These are phyloP conservation scores for Asobara japonica DNA, from an alignment of 1,140 invertebrate species.

Conservation along the genomic window DNA sequence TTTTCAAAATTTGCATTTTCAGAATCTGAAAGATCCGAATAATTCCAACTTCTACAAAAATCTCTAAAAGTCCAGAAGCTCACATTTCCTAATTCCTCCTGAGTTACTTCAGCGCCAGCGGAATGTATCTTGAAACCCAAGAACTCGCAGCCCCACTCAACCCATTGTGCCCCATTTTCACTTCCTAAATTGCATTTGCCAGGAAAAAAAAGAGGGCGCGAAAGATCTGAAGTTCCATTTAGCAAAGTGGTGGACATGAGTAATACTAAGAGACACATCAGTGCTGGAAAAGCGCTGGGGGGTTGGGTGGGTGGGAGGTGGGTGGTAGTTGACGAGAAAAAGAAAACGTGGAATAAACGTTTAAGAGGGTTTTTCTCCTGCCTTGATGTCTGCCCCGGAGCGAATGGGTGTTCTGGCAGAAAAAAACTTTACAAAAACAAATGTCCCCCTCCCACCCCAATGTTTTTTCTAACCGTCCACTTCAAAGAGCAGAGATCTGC, in stretches of 20 bases:
- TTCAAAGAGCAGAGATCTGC: background rate
- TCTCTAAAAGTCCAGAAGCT: too few relatives aligned
- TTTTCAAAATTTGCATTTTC: too few relatives aligned
- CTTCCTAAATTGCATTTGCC: too few relatives aligned
- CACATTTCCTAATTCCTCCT: too few relatives aligned
- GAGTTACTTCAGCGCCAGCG: too few relatives aligned
- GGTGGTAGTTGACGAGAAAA: background rate
- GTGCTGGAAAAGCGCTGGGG: background rate
- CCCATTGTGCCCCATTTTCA: too few relatives aligned
- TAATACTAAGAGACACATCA: slow-evolving; percentile 4
- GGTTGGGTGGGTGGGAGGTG: background rate
- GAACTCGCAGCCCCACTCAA: too few relatives aligned
- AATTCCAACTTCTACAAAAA: too few relatives aligned
- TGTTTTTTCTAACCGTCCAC: background rate
- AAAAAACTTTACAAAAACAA: background rate
- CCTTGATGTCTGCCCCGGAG: background rate
- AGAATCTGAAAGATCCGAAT: too few relatives aligned
- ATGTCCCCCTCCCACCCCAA: background rate
- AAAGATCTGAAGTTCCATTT: background rate
- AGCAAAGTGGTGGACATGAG: background rate
- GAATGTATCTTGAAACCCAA: too few relatives aligned
- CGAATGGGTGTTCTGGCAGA: slow-evolving; percentile 16
- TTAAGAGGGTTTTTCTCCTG: slow-evolving; percentile 29
- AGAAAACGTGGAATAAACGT: slow-evolving; percentile 17
- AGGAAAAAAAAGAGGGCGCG: background rate